Base-by-base conservation (phyloP, 2,888 invertebrate genomes). In the Nasonia oneida region DNA sequence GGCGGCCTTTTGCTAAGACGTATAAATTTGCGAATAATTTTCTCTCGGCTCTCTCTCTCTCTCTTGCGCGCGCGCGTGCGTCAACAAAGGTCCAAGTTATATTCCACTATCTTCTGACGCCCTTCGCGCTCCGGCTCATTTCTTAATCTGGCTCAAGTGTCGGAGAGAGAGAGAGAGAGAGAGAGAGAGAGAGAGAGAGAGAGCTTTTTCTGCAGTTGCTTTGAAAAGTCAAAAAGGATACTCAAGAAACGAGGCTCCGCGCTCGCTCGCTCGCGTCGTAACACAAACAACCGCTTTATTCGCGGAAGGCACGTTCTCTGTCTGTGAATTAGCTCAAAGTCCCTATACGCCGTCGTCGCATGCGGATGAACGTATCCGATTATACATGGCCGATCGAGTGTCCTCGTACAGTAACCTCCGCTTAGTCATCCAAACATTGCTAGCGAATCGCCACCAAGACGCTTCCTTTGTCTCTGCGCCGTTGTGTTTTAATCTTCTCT, bases 121-220 rank as follows among this genome's bases (percentile, higher is more conserved):
- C 77, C 57, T 61, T 61, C n/a, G 57, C 57, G 15, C 8, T 71
- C 18, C 29, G 53, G 71, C 73, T 83, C 71, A 71, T 83, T 73
- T 83, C 73, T 83, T 78, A 71, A 77, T 83, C 77, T 57, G 83
- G 83, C 71, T 71, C 76, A 33, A 67, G 74, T 71, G 53, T 23
- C 1, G 10, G n/a, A 53, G 53, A 14, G 53, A 53, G 53, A 18
- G 37, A 18, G 14, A 53, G 15, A 53, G 53, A 4, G 14, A 15
- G 53, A n/a, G n/a, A n/a, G n/a, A 53, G 53, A 18, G 37, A 18
- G 14, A 57, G 57, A 61, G 23, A 23, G 23, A 23, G 23, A 23
- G 23, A 23, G 57, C n/a, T 61, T 61, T 61, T 61, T 61, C 5
- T 61, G 23, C 76, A n/a, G 0, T 57, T 39, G 64, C 77, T 82